Evolutionary conservation across 2,888 invertebrate species (phyloP).

Genomic region (Oscheius sp.): DNA sequence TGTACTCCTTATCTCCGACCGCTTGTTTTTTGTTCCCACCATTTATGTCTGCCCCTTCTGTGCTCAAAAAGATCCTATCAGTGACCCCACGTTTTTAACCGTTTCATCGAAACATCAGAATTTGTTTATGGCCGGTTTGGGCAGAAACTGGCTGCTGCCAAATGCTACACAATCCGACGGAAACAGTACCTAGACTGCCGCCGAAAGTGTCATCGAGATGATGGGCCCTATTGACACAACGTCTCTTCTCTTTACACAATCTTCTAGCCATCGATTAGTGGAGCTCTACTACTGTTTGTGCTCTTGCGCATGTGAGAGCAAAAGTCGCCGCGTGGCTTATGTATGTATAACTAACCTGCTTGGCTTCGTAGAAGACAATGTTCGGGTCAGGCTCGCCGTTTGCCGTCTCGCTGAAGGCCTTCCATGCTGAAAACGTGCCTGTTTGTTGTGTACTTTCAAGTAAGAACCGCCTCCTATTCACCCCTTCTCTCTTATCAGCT

Average conservation of each 20-base stretch:
- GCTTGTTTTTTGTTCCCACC: too few species aligned
- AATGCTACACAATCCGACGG: background rate
- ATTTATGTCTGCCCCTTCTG: too few species aligned
- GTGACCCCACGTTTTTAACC: too few species aligned
- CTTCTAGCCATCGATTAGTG: conserved; percentile 33
- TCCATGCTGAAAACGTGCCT: conserved; percentile 36
- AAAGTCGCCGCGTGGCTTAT: conserved; percentile 11
- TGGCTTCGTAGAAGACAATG: conserved; percentile 29
- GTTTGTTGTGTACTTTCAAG: background rate
- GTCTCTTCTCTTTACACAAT: conserved; percentile 33
- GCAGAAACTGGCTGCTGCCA: too few species aligned
- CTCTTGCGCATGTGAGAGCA: conserved; percentile 12
- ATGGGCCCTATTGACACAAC: conserved; percentile 26
- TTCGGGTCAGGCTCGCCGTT: conserved; percentile 33
- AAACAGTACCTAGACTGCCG: conserved; percentile 26
- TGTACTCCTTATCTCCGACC: too few species aligned
- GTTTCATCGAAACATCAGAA: too few species aligned
- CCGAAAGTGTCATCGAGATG: conserved; percentile 12
- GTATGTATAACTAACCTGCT: conserved; percentile 6
- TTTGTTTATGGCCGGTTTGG: too few species aligned
- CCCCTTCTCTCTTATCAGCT: conserved; percentile 6
- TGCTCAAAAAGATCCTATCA: too few species aligned
- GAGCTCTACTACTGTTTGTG: conserved; percentile 26
- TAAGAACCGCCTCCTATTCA: background rate
- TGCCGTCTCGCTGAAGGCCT: conserved; percentile 33